Conservation (phyloP, 53 echinoderm and acorn worm genomes). For the Temnopleurus reevesii region DNA sequence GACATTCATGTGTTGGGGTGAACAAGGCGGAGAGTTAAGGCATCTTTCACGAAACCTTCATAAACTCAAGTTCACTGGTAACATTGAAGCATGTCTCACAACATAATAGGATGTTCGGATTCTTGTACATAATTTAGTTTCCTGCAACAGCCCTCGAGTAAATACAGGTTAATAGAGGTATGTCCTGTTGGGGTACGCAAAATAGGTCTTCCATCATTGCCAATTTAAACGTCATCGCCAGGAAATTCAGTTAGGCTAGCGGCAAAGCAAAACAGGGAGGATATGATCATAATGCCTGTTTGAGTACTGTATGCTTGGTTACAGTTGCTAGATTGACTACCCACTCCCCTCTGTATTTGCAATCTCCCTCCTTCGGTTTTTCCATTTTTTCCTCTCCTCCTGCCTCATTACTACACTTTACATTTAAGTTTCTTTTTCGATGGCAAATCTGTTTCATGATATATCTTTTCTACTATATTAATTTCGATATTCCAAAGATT, state of each 20-base stretch:
- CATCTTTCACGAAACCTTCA: too few relatives aligned
- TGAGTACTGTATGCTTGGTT: constrained; percentile 23
- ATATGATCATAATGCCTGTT: constrained; percentile 28
- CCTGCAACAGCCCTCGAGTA: too few relatives aligned
- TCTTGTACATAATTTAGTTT: too few relatives aligned
- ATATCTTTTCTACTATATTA: neutral
- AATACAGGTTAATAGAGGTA: constrained; percentile 21
- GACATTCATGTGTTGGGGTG: neutral
- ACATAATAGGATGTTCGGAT: too few relatives aligned
- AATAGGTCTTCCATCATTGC: constrained; percentile 47
- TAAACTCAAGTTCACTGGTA: too few relatives aligned
- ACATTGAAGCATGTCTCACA: too few relatives aligned
- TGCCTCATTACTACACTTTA: neutral
- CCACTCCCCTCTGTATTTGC: neutral
- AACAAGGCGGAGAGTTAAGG: constrained; percentile 24
- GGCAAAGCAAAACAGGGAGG: constrained; percentile 2
- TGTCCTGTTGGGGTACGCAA: constrained; percentile 38
- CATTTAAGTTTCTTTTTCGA: neutral
- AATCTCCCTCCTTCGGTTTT: neutral
- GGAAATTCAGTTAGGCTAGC: constrained; percentile 42
- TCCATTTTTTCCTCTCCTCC: neutral
- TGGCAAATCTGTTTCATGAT: neutral
- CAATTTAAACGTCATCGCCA: constrained; percentile 42
- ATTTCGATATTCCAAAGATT: too few relatives aligned
- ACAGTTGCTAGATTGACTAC: constrained; percentile 15